Percentiles rank a stretch among this genome's conserved stretches.
These are phyloP conservation scores for Podotricha telesiphe DNA, from an alignment of 2,888 invertebrate genomes.

Conservation along the genomic window DNA sequence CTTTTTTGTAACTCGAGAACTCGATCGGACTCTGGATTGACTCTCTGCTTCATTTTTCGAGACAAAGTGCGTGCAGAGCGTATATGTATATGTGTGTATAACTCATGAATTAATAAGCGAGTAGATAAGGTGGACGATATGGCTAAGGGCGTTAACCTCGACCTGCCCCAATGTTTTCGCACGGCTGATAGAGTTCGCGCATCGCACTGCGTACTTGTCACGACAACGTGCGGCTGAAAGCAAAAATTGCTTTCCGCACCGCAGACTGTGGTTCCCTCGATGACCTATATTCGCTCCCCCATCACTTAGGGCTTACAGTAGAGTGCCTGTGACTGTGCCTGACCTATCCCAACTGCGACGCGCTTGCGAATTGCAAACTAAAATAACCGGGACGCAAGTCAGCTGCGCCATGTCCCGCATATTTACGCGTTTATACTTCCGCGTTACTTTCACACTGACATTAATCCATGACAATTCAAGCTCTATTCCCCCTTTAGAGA, in stretches of 20 bases:
- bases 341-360: conserved; percentile 74
- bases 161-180: conserved; percentile 73
- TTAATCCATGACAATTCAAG: conserved; percentile 31
- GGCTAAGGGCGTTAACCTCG: conserved; percentile 66
- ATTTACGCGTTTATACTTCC: conserved; percentile 64
- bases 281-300: conserved; percentile 78
- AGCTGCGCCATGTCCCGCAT: conserved; percentile 60
- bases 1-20: conserved; percentile 60
- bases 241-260: conserved; percentile 59
- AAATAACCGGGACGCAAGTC: conserved; percentile 72
- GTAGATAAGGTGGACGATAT: conserved; percentile 54
- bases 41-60: conserved; percentile 28
- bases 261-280: conserved; percentile 61
- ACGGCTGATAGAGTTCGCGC: conserved; percentile 58
- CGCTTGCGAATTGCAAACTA: conserved; percentile 65
- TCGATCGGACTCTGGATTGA: conserved; percentile 50
- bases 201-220: conserved; percentile 51
- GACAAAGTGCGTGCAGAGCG: conserved; percentile 27
- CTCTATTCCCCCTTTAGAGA: not conserved
- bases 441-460: conserved; percentile 49
- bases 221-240: conserved; percentile 53
- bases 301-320: conserved; percentile 74
- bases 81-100: conserved; percentile 28
- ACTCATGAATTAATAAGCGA: conserved; percentile 38
- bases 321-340: conserved; percentile 69